phyloP scores from a whole-genome alignment of 2,888 invertebrate genomes.

The Synanthedon tipuliformis region DNA sequence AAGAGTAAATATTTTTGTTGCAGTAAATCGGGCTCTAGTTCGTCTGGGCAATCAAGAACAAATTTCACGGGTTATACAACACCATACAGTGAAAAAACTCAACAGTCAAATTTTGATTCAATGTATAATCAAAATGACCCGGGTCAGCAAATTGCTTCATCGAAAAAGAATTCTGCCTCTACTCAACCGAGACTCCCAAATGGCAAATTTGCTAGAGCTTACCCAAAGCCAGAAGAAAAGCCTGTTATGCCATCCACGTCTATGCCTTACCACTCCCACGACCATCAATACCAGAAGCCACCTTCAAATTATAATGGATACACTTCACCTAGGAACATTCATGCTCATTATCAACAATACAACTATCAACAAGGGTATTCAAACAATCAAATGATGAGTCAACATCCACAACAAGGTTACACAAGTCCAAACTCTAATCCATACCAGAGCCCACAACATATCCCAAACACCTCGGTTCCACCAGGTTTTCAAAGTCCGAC shows the following conservation, averaged over 20 bases:
- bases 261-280: conserved; percentile 52
- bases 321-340: conserved; percentile 49
- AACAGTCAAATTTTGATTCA: conserved; percentile 42
- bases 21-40: conserved; percentile 66
- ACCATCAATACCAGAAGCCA: conserved; percentile 62
- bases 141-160: conserved; percentile 37
- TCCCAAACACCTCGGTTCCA: conserved; percentile 48
- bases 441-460: conserved; percentile 56
- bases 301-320: conserved; percentile 43
- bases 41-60: conserved; percentile 59
- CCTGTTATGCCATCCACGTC: conserved; percentile 23
- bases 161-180: conserved; percentile 50
- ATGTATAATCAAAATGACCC: conserved; percentile 55
- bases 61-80: conserved; percentile 60
- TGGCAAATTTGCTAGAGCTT: conserved; percentile 51
- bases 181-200: conserved; percentile 43
- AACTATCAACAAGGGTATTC: conserved; percentile 49
- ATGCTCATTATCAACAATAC: conserved; percentile 49
- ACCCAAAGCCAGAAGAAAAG: conserved; percentile 43
- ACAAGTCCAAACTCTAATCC: conserved; percentile 44
- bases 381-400: conserved; percentile 42
- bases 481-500: conserved; percentile 57
- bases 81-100: conserved; percentile 8
- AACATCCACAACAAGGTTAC: conserved; percentile 45
- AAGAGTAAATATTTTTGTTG: conserved; percentile 8